Evolutionary conservation across 2,888 invertebrate species (phyloP).

Genomic region (Empis livida): DNA sequence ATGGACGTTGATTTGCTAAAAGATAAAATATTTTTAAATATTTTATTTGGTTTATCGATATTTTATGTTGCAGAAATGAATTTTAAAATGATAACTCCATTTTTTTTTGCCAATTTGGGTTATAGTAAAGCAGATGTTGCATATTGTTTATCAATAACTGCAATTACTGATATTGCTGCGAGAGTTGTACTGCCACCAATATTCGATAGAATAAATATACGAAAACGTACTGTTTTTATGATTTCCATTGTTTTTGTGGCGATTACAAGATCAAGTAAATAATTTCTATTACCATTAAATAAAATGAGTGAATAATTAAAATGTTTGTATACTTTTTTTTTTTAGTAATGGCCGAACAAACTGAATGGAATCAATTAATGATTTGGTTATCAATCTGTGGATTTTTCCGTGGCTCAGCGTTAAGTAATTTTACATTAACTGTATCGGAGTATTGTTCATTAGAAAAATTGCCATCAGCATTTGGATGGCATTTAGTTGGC

Average conservation of each 20-base stretch:
- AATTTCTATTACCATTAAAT: too few relatives aligned
- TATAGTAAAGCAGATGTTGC: constrained; percentile 55
- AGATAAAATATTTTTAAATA: constrained; percentile 59
- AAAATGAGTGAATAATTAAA: too few relatives aligned
- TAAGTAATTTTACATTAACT: constrained; percentile 66
- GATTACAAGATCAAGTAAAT: constrained; percentile 55
- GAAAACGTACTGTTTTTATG: constrained; percentile 59
- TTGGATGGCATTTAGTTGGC: constrained; percentile 64
- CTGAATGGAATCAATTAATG: constrained; percentile 54
- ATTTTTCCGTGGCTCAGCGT: constrained; percentile 63
- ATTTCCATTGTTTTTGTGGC: constrained; percentile 58
- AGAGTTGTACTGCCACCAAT: constrained; percentile 59
- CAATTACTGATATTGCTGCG: constrained; percentile 60
- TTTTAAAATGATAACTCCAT: constrained; percentile 59
- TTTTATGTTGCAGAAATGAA: constrained; percentile 65
- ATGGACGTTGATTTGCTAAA: constrained; percentile 60
- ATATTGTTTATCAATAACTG: constrained; percentile 59
- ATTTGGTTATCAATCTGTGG: constrained; percentile 61
- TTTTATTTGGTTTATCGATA: constrained; percentile 56
- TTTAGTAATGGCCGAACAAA: constrained; percentile 60
- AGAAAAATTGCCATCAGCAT: constrained; percentile 62
- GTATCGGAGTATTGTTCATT: constrained; percentile 62
- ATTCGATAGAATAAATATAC: constrained; percentile 53
- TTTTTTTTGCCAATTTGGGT: constrained; percentile 50
- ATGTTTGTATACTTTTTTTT: constrained; percentile 13